A percentile compares a stretch with the other conserved stretches of the same genome.
phyloP scores from a whole-genome alignment of 2,797 vertebrate genomes.

The Sebastes melanostomus region DNA sequence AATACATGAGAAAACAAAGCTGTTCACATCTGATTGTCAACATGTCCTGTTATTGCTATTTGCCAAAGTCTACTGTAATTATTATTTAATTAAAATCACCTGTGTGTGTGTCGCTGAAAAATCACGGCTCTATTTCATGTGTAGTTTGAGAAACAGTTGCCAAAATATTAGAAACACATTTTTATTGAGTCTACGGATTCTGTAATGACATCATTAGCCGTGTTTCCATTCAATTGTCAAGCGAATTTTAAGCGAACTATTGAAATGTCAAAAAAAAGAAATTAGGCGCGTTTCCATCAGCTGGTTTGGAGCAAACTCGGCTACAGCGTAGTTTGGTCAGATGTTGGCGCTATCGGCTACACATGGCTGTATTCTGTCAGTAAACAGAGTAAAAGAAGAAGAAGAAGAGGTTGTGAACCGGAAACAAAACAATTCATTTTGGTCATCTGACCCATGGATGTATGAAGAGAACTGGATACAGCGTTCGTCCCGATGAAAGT shows the following conservation, averaged over 20 bases:
- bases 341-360: too few relatives aligned
- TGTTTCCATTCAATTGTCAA: not conserved
- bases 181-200: not conserved
- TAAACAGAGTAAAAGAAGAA: too few relatives aligned
- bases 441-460: too few relatives aligned
- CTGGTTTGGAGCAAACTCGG: not conserved
- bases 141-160: not conserved
- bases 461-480: too few relatives aligned
- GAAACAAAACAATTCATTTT: too few relatives aligned
- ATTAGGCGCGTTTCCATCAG: not conserved
- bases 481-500: too few relatives aligned
- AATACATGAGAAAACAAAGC: not conserved
- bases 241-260: not conserved
- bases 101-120: not conserved
- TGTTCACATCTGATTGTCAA: conserved; percentile 57
- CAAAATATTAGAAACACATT: not conserved
- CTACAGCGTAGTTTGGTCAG: not conserved
- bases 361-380: too few relatives aligned
- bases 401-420: too few relatives aligned
- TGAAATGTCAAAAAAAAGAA: too few relatives aligned
- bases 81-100: not conserved
- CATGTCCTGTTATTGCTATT: conserved; percentile 61
- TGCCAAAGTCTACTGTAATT: not conserved
- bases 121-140: not conserved
- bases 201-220: not conserved